phyloP scores from a whole-genome alignment of 2,888 invertebrate species.

The Erpobdella octoculata region DNA sequence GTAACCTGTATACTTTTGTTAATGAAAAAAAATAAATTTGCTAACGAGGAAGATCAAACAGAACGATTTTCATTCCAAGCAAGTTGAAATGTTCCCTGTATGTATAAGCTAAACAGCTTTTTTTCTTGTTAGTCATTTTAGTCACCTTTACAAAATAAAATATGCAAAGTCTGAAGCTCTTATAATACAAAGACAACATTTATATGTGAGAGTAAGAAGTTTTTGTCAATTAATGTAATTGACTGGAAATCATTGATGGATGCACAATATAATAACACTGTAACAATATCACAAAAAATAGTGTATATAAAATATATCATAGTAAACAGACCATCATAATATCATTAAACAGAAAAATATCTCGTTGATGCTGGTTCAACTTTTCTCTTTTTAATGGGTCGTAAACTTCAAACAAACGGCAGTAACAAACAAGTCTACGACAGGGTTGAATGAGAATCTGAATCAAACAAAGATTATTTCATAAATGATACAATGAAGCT shows the following conservation, averaged over 20 bases:
- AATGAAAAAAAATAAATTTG: too few species aligned
- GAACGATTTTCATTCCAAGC: conserved; percentile 80
- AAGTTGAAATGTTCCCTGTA: conserved; percentile 88
- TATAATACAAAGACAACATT: neutral
- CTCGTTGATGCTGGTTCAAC: conserved; percentile 37
- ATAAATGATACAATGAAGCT: neutral
- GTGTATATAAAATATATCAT: neutral
- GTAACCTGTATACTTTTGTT: too few species aligned
- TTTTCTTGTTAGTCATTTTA: conserved; percentile 93
- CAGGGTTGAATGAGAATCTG: conserved; percentile 75
- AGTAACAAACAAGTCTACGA: conserved; percentile 92
- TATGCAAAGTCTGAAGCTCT: neutral
- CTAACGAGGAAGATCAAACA: conserved; percentile 63
- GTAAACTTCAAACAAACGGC: conserved; percentile 90
- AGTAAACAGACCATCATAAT: conserved; percentile 34
- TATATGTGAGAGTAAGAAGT: too few species aligned
- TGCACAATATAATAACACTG: too few species aligned
- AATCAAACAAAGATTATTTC: neutral
- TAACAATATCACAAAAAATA: neutral
- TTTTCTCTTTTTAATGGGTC: conserved; percentile 70
- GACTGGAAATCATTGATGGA: too few species aligned
- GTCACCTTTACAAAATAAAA: conserved; percentile 58
- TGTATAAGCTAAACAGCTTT: conserved; percentile 80
- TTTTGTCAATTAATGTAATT: too few species aligned
- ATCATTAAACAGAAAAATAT: conserved; percentile 40